Percentiles rank a stretch among this genome's conserved stretches.
Evolutionary conservation across 2,888 invertebrate genomes (phyloP).

Genomic region (Polyommatus iphigenia): DNA sequence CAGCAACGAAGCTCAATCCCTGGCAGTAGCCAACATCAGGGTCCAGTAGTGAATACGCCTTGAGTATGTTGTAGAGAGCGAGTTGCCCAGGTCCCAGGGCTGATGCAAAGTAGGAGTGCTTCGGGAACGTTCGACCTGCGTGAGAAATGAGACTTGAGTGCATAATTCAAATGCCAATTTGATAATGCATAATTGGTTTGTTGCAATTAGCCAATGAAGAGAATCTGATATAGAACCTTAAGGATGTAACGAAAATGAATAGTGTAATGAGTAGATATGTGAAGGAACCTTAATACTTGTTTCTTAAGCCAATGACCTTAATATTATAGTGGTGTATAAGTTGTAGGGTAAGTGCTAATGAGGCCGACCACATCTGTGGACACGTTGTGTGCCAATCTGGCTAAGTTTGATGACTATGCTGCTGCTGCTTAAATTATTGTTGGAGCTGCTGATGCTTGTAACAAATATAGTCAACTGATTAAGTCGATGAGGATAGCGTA

Average conservation of each 20-base stretch:
- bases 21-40: constrained; percentile 98
- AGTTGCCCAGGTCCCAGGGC: constrained; percentile 96
- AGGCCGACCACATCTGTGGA: no score
- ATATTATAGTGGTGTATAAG: no score
- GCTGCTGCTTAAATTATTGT: no score
- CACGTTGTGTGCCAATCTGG: no score
- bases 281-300: not conserved
- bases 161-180: no score
- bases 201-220: not conserved
- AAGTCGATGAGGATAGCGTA: no score
- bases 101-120: constrained; percentile 95
- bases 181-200: not conserved
- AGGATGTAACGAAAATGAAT: not conserved
- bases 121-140: constrained; percentile 93
- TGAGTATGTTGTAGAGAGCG: constrained; percentile 95
- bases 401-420: no score
- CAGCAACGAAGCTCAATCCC: constrained; percentile 97
- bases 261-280: not conserved
- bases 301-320: no score
- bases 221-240: not conserved
- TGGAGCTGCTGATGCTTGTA: no score
- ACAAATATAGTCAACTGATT: no score
- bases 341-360: no score
- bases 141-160: not conserved
- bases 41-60: constrained; percentile 97